Conservation (phyloP, 1,140 invertebrate species). For the Drosophila quadrilineata region DNA sequence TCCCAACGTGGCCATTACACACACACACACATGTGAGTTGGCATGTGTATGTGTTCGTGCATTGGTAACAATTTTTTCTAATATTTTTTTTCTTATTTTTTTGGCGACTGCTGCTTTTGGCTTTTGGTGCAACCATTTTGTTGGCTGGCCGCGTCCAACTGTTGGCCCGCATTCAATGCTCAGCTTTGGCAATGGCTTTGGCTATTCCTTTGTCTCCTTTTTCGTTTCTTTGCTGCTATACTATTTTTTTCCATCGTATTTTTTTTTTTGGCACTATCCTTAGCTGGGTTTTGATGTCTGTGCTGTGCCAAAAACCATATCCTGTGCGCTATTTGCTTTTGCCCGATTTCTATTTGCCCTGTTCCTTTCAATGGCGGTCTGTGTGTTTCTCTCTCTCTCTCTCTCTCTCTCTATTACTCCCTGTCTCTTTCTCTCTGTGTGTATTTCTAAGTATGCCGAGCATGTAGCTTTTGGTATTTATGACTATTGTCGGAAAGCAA, state of each 20-base stretch:
- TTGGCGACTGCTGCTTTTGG: constrained; percentile 67
- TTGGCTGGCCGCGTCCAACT: constrained; percentile 33
- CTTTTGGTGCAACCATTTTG: constrained; percentile 78
- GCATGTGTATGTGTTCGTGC: constrained; percentile 15
- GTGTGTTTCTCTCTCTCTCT: background rate
- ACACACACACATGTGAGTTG: background rate
- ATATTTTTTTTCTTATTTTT: constrained; percentile 66
- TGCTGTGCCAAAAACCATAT: constrained; percentile 72
- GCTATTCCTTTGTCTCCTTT: constrained; percentile 58
- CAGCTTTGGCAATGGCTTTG: constrained; percentile 41
- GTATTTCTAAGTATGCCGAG: constrained; percentile 80
- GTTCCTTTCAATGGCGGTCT: constrained; percentile 22
- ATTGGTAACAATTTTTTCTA: constrained; percentile 23
- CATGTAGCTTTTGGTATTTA: constrained; percentile 82
- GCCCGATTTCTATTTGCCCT: constrained; percentile 77
- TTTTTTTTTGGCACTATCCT: too few relatives aligned
- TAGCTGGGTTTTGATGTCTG: too few relatives aligned
- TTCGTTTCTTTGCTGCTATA: constrained; percentile 54
- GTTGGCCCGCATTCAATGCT: constrained; percentile 16
- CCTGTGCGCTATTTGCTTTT: constrained; percentile 75
- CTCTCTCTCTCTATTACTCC: too few relatives aligned
- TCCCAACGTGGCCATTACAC: constrained; percentile 28
- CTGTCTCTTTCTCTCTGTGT: constrained; percentile 35
- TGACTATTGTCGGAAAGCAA: constrained; percentile 82
- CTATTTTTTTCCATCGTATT: too few relatives aligned